A percentile compares a stretch with the other conserved stretches of the same genome.
phyloP scores from a whole-genome alignment of 2,113 vertebrate species.

The Anarhynchus alexandrinus region DNA sequence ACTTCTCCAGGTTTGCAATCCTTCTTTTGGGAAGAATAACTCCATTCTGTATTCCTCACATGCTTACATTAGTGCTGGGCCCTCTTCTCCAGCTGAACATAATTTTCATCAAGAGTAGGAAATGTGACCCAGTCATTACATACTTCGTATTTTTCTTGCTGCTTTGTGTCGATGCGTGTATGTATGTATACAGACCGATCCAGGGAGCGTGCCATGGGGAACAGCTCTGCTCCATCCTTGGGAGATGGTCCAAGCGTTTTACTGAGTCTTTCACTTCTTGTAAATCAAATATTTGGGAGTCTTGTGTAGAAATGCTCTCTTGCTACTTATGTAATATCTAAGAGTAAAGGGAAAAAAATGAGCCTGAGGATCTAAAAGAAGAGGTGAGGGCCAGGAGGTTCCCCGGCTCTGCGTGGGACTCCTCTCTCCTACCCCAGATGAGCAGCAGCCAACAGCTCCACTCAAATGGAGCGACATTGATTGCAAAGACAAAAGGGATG shows the following conservation, averaged over 20 bases:
- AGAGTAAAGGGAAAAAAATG: neutral
- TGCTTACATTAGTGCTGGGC: neutral
- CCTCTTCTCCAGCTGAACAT: neutral
- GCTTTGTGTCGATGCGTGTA: neutral
- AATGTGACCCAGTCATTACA: neutral
- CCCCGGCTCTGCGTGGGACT: neutral
- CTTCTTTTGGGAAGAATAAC: neutral
- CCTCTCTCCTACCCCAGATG: neutral
- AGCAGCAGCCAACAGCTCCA: neutral
- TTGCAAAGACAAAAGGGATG: neutral
- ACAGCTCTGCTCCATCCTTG: fast-evolving
- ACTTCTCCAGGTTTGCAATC: neutral
- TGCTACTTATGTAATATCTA: neutral
- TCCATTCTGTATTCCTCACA: neutral
- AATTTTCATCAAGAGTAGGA: neutral
- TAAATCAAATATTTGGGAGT: neutral
- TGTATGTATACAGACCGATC: fast-evolving
- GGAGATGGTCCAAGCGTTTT: neutral
- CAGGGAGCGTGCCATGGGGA: fast-evolving
- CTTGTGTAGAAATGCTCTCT: neutral
- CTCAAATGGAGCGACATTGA: neutral
- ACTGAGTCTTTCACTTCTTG: neutral
- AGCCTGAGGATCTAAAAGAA: neutral
- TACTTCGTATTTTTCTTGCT: neutral
- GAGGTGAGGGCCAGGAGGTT: neutral